Base-by-base conservation (phyloP, 2,113 vertebrate genomes). In the Alectura lathami region DNA sequence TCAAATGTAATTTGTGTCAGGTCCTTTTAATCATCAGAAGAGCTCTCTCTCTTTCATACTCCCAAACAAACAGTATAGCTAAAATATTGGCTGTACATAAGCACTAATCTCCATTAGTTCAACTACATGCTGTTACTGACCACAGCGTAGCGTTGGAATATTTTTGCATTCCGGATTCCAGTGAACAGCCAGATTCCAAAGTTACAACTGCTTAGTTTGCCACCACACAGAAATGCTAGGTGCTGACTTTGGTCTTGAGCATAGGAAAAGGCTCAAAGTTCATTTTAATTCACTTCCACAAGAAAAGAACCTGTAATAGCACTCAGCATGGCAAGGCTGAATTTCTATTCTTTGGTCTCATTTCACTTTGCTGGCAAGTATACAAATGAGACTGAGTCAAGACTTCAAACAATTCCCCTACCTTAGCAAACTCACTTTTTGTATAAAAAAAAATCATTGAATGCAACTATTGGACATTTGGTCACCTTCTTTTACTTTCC, bases 1-100 rank as follows among this genome's bases (percentile, higher is more conserved):
- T 63, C 51, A 91, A 90, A 83, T 48, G 45, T 0, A 0, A 64
- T 60, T 67, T 78, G 13, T 88, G 86, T 75, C 66, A 64, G 38
- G 51, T 60, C 27, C 51, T 78, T 92, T 94, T 81, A 94, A 83
- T 81, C 51, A 90, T 51, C 36, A 78, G 34, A 89, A 88, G 36
- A 53, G 80, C 40, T 60, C 18, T 18, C 45, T 62, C 38, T 42
- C 59, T 84, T 54, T n/a, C 38, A 43, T 40, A 78, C 51, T 86
- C 21, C 34, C 72, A 74, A 60, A 86, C 27, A 88, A 91, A 51
- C 3, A 67, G 15, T 13, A 70, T 24, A 67, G 42, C 42, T 88
- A 9, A 81, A 88, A 78, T 21, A 66, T 0, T 67, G 29, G 34
- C 76, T 81, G 26, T 60, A 62, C 10, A 3, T 42, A 53, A 69